Base-by-base conservation (phyloP, 2,797 vertebrate species). In the Bovichtus diacanthus region DNA sequence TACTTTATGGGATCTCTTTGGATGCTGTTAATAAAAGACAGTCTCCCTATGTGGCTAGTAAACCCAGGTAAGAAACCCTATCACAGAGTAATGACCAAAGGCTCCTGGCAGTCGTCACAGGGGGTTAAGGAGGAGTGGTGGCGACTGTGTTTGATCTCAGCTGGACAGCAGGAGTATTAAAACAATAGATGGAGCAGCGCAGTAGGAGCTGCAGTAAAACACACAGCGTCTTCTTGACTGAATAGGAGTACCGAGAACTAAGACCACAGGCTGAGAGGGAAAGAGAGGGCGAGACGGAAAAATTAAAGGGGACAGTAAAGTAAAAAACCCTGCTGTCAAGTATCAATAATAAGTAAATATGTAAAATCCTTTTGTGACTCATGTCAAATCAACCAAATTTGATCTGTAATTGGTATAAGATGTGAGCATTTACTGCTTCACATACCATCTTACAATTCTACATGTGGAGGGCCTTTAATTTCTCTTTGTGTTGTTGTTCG, bases 71-170 rank as follows among this genome's bases (percentile, higher is more conserved):
- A 72, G 58, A 67, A 67, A 70, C 59, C 53, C 36, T 8, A 25
- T 61, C 60, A 44, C 1, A 3, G 62, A 53, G 56, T 25, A 90
- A 89, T 74, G 83, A 81, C 77, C 72, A 71, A 39, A 71, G 63
- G 85, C 82, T 87, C 18, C 72, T 54, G 86, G 83, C 56, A n/a
- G 65, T 59, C 51, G 2, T 80, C 54, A 44, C 39, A 16, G 80
- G 75, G 80, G 77, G 89, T 63, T 61, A 67, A 88, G 25, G 73
- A 64, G 60, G 60, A 43, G 75, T 71, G 74, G 73, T 53, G 71
- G 80, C 0, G 50, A 27, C 82, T 64, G 73, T 12, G 88, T 90
- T 90, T 93, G 90, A 92, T 92, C 91, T 77, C 90, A 72, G 88
- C 19, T 62, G 83, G 91, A 59, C 72, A 23, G 72, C 63, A 62